Evolutionary conservation across 2,797 vertebrate species (phyloP), one percentile per base, ranked within the genome.

Genomic region (Helicolenus hilgendorfi): DNA sequence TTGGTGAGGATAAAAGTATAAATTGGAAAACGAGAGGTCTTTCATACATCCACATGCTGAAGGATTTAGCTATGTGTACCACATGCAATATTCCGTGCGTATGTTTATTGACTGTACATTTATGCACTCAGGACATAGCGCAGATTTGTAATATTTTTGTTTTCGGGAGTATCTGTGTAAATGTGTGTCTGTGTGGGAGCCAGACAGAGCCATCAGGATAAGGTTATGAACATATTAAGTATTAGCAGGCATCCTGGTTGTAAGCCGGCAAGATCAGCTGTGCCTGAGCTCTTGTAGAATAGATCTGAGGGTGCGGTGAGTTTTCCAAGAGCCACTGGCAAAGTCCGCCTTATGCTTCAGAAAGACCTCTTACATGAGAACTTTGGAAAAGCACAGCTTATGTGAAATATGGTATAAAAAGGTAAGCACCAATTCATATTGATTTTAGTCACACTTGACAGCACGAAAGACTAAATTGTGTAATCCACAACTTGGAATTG

Each of bases 261-360:
- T 86, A 85, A 95, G 83, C 77, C 15, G 59, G 59, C 41, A 88
- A 88, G 93, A 93, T 92, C 86, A 91, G 77, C 79, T 56, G 60
- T 81, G 72, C 65, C 69, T 75, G 68, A 86, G 75, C 77, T 87
- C 67, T 85, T 24, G 74, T 77, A 91, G 85, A 89, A 72, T n/a
- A 81, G 79, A 93, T 80, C 75, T 60, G 78, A 90, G 81, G 84
- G 70, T 81, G 78, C 8, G 3, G 76, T 88, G 58, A 60, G 58
- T 45, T 77, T 84, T 81, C 55, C 35, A 74, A 74, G 65, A 59
- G 75, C 62, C 58, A 14, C 78, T 38, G 90, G 83, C 76, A 71
- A 91, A 92, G 77, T 85, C 84, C 49, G 86, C 77, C 80, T 72
- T 75, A 79, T 84, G 59, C 67, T 79, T 89, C 7, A 78, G 60